These are phyloP conservation scores for Drosophila repletoides DNA, from an alignment of 1,140 invertebrate genomes.

Conservation along the genomic window DNA sequence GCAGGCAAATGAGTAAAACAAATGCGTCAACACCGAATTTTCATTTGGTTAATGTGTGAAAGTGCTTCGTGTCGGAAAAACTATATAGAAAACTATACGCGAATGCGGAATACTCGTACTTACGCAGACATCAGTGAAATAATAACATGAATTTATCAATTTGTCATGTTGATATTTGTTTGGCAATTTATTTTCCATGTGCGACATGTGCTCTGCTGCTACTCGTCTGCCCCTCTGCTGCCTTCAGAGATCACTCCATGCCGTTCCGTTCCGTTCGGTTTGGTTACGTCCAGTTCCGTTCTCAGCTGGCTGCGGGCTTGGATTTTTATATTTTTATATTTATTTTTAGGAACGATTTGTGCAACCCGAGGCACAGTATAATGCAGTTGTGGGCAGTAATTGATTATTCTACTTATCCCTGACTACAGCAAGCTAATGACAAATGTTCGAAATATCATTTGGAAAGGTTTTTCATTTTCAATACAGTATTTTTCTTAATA, in stretches of 20 bases:
- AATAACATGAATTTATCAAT: constrained; percentile 81
- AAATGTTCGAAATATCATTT: constrained; percentile 10
- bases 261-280: constrained; percentile 3
- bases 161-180: constrained; percentile 82
- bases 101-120: constrained; percentile 29
- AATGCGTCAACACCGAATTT: constrained; percentile 80
- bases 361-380: constrained; percentile 43
- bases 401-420: constrained; percentile 66
- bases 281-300: constrained; percentile 32
- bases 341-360: constrained; percentile 54
- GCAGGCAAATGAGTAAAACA: constrained; percentile 65
- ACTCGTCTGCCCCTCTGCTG: too few relatives aligned
- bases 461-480: constrained; percentile 3
- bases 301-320: constrained; percentile 30
- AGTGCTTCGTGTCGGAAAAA: constrained; percentile 44
- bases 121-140: constrained; percentile 60
- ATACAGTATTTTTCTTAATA: not conserved
- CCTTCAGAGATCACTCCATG: constrained; percentile 9
- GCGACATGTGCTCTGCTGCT: constrained; percentile 44
- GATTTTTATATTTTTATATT: constrained; percentile 1
- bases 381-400: constrained; percentile 69
- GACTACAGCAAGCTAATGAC: constrained; percentile 26
- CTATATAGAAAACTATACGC: constrained; percentile 5
- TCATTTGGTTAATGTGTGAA: constrained; percentile 81
- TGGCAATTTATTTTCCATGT: constrained; percentile 78